Evolutionary conservation across 2,797 vertebrate genomes (phyloP).

Genomic region (Synanceia verrucosa): DNA sequence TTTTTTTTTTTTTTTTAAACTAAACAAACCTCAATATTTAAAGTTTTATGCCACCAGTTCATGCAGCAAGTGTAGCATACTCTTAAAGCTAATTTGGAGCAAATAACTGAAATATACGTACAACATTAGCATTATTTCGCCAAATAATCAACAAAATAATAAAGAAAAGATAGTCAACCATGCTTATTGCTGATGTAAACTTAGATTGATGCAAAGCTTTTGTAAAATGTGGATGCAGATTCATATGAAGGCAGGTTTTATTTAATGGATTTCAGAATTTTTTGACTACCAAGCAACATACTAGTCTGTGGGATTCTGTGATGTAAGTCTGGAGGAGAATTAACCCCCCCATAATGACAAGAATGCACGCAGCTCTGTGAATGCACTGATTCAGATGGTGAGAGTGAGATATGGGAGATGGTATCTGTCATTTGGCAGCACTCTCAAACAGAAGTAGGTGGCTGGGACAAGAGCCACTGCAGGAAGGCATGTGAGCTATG

Average conservation of each 20-base stretch:
- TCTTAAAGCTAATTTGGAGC: background rate
- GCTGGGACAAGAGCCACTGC: constrained; percentile 37
- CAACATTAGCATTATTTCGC: background rate
- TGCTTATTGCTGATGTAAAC: background rate
- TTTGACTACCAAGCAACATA: background rate
- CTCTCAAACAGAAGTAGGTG: constrained; percentile 43
- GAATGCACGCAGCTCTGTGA: constrained; percentile 1
- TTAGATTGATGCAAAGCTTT: background rate
- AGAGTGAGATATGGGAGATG: constrained; percentile 31
- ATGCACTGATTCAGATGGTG: constrained; percentile 21
- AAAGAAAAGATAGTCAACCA: background rate
- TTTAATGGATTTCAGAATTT: background rate
- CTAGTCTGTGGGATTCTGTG: background rate
- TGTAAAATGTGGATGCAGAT: background rate
- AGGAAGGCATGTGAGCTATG: constrained; percentile 51
- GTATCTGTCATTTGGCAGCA: constrained; percentile 50
- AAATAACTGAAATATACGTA: background rate
- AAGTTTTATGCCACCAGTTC: too few relatives aligned
- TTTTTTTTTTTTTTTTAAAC: background rate
- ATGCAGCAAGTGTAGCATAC: background rate
- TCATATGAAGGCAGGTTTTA: background rate
- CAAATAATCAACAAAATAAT: background rate
- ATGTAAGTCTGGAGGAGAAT: background rate
- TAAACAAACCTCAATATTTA: too few relatives aligned
- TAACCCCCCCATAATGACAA: constrained; percentile 27